phyloP scores from a whole-genome alignment of 2,797 vertebrate species.

The Molossus molossus region DNA sequence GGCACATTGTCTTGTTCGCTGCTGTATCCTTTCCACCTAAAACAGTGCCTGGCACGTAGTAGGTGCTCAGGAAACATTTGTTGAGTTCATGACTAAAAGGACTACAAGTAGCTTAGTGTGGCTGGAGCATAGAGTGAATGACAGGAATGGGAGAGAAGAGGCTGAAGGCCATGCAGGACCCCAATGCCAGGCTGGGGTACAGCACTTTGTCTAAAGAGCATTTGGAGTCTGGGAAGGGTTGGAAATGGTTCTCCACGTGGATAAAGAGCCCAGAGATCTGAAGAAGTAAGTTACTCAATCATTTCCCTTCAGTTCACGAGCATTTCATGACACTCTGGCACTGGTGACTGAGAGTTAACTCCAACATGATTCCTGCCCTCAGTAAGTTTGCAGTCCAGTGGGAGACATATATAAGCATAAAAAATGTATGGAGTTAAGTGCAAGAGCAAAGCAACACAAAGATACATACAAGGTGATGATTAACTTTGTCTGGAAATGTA shows the following conservation, averaged over 20 bases:
- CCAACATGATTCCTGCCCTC: neutral
- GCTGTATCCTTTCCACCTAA: neutral
- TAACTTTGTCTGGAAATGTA: neutral
- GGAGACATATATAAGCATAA: neutral
- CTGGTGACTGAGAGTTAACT: neutral
- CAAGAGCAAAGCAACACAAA: neutral
- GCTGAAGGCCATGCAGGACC: neutral
- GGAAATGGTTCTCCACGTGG: neutral
- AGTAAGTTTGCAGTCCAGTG: neutral
- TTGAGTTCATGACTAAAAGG: neutral
- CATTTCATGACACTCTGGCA: neutral
- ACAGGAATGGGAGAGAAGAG: neutral
- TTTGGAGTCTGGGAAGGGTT: neutral
- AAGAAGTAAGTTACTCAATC: neutral
- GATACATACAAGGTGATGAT: neutral
- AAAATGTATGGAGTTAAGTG: neutral
- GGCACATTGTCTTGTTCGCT: neutral
- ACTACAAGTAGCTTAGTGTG: neutral
- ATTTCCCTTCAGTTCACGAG: neutral
- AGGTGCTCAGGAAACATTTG: neutral
- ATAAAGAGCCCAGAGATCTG: neutral
- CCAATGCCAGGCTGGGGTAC: neutral
- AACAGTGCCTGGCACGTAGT: too few species aligned
- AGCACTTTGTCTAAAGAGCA: neutral
- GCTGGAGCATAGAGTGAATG: neutral